These are phyloP conservation scores for Geodia barretti DNA, from an alignment of 37 sponge, comb jelly and placozoan genomes.

Conservation along the genomic window DNA sequence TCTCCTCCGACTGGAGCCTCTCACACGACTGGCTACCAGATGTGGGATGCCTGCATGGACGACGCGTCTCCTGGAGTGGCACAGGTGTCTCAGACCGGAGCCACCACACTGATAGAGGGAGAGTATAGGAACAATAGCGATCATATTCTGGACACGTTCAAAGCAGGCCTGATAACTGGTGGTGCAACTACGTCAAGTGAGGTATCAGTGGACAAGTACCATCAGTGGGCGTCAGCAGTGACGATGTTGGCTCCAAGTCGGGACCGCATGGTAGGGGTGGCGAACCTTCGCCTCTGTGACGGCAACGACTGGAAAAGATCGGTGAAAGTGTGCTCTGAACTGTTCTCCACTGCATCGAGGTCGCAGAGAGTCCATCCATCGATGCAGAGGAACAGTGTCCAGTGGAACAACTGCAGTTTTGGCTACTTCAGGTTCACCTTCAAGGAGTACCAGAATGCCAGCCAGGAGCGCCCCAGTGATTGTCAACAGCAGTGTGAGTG, in stretches of 20 bases:
- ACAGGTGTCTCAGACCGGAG: slow-evolving; percentile 36
- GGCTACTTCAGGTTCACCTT: slow-evolving; percentile 44
- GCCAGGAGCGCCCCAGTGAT: too few relatives aligned
- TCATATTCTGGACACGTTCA: slow-evolving; percentile 12
- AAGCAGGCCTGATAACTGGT: slow-evolving; percentile 10
- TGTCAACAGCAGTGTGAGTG: background rate
- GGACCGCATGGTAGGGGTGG: slow-evolving; percentile 58
- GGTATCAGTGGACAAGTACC: slow-evolving; percentile 6
- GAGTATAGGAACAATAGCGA: slow-evolving; percentile 29
- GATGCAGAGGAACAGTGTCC: slow-evolving; percentile 28
- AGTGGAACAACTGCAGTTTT: slow-evolving; percentile 50
- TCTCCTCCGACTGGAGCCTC: slow-evolving; percentile 58
- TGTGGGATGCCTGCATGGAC: slow-evolving; percentile 49
- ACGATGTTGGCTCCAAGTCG: slow-evolving; percentile 32
- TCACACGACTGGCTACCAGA: slow-evolving; percentile 44
- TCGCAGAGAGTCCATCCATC: slow-evolving; percentile 8
- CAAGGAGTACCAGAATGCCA: background rate
- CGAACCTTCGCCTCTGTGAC: slow-evolving; percentile 31
- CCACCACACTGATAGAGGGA: background rate
- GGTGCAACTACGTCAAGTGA: background rate
- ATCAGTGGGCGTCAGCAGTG: slow-evolving; percentile 15
- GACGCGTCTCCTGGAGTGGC: slow-evolving; percentile 37
- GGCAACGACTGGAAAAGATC: slow-evolving; percentile 24
- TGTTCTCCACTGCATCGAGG: slow-evolving; percentile 48
- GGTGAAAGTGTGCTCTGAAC: slow-evolving; percentile 42